A percentile compares a stretch with the other conserved stretches of the same genome.
These are phyloP conservation scores for Odontomachus brunneus DNA, from an alignment of 1,140 invertebrate species.

Conservation along the genomic window DNA sequence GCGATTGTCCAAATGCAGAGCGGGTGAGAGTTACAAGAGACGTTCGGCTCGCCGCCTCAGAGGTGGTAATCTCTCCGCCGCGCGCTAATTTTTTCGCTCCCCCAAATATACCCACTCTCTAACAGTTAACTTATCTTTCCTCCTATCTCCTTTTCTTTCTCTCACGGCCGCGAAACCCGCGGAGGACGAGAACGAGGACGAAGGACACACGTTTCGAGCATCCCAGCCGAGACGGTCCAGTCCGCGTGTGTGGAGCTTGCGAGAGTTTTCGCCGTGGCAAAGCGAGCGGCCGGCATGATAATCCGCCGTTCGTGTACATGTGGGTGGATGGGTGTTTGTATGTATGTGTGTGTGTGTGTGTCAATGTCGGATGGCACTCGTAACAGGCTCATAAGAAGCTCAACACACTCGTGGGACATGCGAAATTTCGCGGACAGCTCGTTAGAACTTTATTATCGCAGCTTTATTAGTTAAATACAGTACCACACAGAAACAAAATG, in stretches of 20 bases:
- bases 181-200: neutral
- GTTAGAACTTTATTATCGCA: too few relatives aligned
- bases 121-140: constrained; percentile 5
- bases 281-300: constrained; percentile 30
- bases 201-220: constrained; percentile 8
- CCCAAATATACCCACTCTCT: constrained; percentile 23
- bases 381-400: too few relatives aligned
- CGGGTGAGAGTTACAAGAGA: constrained; percentile 9
- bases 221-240: constrained; percentile 4
- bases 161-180: constrained; percentile 28
- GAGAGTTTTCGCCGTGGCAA: constrained; percentile 22
- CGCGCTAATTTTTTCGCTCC: constrained; percentile 21
- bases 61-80: neutral
- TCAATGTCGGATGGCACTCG: neutral
- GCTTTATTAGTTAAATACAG: too few relatives aligned
- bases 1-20: constrained; percentile 9
- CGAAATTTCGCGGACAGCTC: too few relatives aligned
- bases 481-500: too few relatives aligned
- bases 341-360: neutral
- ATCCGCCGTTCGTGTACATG: neutral
- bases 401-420: too few relatives aligned
- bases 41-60: neutral
- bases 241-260: constrained; percentile 4
- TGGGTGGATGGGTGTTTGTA: too few relatives aligned
- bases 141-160: neutral